A percentile compares a stretch with the other conserved stretches of the same genome.
phyloP scores from a whole-genome alignment of 2,113 vertebrate species.

The Mustela lutreola region DNA sequence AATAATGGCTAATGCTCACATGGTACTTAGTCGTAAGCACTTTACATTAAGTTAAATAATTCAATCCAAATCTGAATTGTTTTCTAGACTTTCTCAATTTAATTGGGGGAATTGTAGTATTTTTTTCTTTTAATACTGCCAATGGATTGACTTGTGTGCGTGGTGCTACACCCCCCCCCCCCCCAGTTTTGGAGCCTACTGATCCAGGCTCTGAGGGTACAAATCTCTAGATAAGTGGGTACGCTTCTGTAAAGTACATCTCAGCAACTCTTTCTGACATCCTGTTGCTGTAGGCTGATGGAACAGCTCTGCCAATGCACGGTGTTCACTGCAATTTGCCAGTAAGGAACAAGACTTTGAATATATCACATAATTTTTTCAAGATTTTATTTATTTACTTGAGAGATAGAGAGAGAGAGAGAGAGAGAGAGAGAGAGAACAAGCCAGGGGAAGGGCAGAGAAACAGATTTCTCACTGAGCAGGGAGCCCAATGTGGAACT shows the following conservation, averaged over 20 bases:
- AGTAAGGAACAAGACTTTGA: too few relatives aligned
- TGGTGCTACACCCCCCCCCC: fast-evolving
- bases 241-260: not conserved
- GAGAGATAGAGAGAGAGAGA: not conserved
- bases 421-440: not conserved
- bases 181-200: not conserved
- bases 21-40: not conserved
- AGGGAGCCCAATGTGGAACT: not conserved
- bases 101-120: slow-evolving; percentile 24
- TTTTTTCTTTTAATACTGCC: not conserved
- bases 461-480: not conserved
- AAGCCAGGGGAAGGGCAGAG: not conserved
- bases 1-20: not conserved
- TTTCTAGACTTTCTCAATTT: slow-evolving; percentile 23
- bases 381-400: too few relatives aligned
- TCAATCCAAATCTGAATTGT: slow-evolving; percentile 14
- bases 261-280: not conserved
- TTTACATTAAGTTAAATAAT: slow-evolving; percentile 32
- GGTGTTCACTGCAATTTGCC: too few relatives aligned
- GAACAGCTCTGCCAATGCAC: too few relatives aligned
- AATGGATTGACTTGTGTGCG: not conserved
- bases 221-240: not conserved
- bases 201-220: not conserved
- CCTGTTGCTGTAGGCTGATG: not conserved
- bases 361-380: too few relatives aligned